These are phyloP conservation scores for Pheosia gnoma DNA, from an alignment of 2,888 invertebrate species.

Conservation along the genomic window DNA sequence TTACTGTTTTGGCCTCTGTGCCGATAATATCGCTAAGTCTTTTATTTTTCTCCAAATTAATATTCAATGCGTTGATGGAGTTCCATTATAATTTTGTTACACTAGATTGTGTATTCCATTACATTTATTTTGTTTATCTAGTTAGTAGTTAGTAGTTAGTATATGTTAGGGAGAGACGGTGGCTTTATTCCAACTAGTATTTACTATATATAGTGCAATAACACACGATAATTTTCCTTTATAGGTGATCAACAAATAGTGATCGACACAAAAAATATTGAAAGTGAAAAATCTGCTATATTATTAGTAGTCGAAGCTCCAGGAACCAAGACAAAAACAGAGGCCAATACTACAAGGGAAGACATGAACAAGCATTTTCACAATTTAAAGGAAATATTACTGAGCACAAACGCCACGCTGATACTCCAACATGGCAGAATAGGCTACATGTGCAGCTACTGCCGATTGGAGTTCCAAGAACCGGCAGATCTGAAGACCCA, in stretches of 20 bases:
- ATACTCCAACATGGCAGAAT: constrained; percentile 47
- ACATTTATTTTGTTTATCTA: no score
- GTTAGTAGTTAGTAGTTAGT: no score
- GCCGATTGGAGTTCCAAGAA: constrained; percentile 39
- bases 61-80: no score
- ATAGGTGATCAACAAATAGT: constrained; percentile 32
- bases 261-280: not conserved
- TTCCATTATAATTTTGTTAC: no score
- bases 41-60: no score
- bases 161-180: no score
- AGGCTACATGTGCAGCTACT: constrained; percentile 60
- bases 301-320: not conserved
- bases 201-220: not conserved
- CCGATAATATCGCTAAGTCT: no score
- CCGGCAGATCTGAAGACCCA: constrained; percentile 56
- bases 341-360: not conserved
- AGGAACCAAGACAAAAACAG: not conserved
- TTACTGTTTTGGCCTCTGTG: no score
- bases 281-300: not conserved
- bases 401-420: constrained; percentile 61
- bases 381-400: constrained; percentile 23
- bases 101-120: no score
- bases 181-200: no score
- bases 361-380: constrained; percentile 6
- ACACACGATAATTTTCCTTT: constrained; percentile 27